A percentile compares a stretch with the other conserved stretches of the same genome.
These are phyloP conservation scores for Hypselothyrea guttata DNA, from an alignment of 2,888 invertebrate genomes.

Conservation along the genomic window DNA sequence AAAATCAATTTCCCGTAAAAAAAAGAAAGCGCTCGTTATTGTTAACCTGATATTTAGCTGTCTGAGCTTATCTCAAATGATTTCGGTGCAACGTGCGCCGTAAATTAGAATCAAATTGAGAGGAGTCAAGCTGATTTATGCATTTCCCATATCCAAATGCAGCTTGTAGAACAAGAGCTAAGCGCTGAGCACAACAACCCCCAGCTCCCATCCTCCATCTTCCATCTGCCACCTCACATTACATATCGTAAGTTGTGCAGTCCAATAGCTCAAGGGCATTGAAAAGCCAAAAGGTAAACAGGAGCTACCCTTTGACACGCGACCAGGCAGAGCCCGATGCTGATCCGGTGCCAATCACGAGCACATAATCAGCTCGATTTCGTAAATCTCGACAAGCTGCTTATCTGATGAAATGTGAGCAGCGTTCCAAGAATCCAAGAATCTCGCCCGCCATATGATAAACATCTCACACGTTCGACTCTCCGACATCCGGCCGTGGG, in stretches of 20 bases:
- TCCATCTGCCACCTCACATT: background rate
- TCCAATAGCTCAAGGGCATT: constrained; percentile 23
- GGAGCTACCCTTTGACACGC: constrained; percentile 63
- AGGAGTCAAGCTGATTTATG: constrained; percentile 71
- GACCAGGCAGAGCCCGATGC: constrained; percentile 25
- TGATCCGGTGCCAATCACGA: constrained; percentile 36
- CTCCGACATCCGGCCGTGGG: constrained; percentile 55
- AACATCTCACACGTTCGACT: constrained; percentile 71
- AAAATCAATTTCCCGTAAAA: constrained; percentile 52
- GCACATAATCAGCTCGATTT: constrained; percentile 75
- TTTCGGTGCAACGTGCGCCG: constrained; percentile 41
- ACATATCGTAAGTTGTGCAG: constrained; percentile 1
- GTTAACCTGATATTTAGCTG: constrained; percentile 68
- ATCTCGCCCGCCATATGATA: constrained; percentile 60
- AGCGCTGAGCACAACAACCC: constrained; percentile 27
- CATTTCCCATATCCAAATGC: constrained; percentile 52
- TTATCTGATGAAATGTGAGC: constrained; percentile 79
- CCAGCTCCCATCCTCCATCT: background rate
- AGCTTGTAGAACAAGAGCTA: constrained; percentile 41
- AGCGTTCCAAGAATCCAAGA: constrained; percentile 52
- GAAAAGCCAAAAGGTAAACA: constrained; percentile 73
- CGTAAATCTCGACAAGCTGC: constrained; percentile 78
- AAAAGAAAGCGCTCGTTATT: no score
- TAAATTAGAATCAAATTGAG: constrained; percentile 73
- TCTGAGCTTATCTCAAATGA: constrained; percentile 50